Percentiles rank a stretch among this genome's conserved stretches.
Conservation (phyloP, 2,888 invertebrate species). For the Scaeva pyrastri region DNA sequence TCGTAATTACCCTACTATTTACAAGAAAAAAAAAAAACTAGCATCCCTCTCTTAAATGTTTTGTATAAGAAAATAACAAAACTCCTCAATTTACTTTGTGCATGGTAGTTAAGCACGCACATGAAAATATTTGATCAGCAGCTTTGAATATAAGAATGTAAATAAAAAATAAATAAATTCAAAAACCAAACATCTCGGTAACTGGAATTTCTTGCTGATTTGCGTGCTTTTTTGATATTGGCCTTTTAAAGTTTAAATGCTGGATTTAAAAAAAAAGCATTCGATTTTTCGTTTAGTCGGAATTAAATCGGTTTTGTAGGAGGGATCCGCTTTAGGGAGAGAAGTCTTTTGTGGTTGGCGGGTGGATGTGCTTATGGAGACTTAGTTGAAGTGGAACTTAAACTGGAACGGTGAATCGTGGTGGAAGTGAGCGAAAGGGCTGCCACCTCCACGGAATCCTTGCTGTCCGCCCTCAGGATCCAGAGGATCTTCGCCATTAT, state of each 20-base stretch:
- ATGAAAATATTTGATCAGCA: not conserved
- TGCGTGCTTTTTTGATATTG: conserved; percentile 7
- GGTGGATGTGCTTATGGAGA: conserved; percentile 12
- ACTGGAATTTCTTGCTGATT: not conserved
- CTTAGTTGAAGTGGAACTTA: conserved; percentile 97
- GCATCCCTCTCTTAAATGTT: conserved; percentile 33
- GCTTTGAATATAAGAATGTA: not conserved
- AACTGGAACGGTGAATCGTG: conserved; percentile 97
- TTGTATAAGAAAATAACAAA: not conserved
- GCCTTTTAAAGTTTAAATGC: not conserved
- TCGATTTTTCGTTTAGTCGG: conserved; percentile 35
- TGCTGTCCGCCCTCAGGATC: conserved; percentile 93
- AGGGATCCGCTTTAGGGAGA: conserved; percentile 23
- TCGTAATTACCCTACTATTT: conserved; percentile 73
- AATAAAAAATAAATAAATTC: not conserved
- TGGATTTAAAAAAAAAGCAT: conserved; percentile 42
- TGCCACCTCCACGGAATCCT: conserved; percentile 86
- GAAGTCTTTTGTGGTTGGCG: conserved; percentile 57
- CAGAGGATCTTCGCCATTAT: conserved; percentile 97
- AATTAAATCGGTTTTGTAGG: conserved; percentile 14
- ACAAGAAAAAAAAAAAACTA: conserved; percentile 57
- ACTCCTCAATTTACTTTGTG: conserved; percentile 21
- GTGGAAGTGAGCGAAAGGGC: conserved; percentile 93
- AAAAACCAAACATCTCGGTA: not conserved
- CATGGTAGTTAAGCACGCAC: conserved; percentile 16